Base-by-base conservation (phyloP, 2,113 vertebrate genomes). In the Percopsis transmontana region DNA sequence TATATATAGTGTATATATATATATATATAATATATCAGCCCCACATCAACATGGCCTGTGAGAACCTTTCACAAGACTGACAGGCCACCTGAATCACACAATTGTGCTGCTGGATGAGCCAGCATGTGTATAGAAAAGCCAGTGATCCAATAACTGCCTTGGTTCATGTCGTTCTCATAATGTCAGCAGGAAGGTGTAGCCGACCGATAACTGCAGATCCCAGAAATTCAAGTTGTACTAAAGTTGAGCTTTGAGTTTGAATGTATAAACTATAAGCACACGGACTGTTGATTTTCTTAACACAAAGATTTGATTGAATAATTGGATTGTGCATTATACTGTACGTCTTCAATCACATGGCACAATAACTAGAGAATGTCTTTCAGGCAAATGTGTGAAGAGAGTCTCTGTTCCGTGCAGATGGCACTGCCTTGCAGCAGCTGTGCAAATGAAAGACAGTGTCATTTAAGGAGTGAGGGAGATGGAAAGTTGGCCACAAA, bases 361-460 rank as follows among this genome's bases (percentile, higher is more conserved):
- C 77, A 68, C 47, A 67, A 38, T 76, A 72, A 53, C 58, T 67
- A 14, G 66, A 76, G 40, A 65, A 72, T 63, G 60, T 45, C 69
- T 87, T 61, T 65, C 55, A 48, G 60, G 44, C 33, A n/a, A 64
- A 38, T 15, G 18, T 52, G 67, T 60, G 54, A 66, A 76, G 54
- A 70, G 76, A 74, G 77, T 70, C 57, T 74, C 13, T 68, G 82
- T 68, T 77, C 68, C 60, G 79, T 77, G 78, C 86, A 89, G 86
- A 89, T 87, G 86, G 83, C 72, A 59, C 60, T 55, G 84, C 78
- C 79, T 87, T 72, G 40, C 67, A 78, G 81, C 88, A 90, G 90
- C 87, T 87, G 86, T 86, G 87, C 81, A 89, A 90, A 90, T 84
- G 87, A 90, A 86, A 90, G 84, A 87, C 77, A 23, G 86, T 82